These are phyloP conservation scores for Latrodectus elegans DNA, from an alignment of 2,888 invertebrate genomes.

Conservation along the genomic window DNA sequence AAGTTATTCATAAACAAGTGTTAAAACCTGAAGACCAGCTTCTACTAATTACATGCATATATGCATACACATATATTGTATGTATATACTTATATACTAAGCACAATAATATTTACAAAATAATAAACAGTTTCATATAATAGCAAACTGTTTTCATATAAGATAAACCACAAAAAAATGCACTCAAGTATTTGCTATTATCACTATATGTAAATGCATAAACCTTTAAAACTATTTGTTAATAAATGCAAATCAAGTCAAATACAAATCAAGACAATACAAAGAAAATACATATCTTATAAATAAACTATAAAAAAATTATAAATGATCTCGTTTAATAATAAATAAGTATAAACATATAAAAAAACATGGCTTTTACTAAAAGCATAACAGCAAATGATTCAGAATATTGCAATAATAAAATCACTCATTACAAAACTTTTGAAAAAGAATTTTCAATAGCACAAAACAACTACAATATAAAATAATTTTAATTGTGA, in stretches of 20 bases:
- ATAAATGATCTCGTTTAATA: not conserved
- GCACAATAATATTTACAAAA: conserved; percentile 23
- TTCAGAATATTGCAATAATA: not conserved
- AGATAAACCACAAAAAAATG: not conserved
- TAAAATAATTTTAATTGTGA: too few relatives aligned
- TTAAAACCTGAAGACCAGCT: conserved; percentile 66
- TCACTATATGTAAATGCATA: not conserved
- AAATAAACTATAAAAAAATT: not conserved
- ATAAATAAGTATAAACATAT: conserved; percentile 1
- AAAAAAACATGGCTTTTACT: not conserved
- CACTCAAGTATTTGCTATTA: not conserved
- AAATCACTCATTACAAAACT: too few relatives aligned
- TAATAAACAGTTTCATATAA: not conserved
- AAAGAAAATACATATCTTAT: not conserved
- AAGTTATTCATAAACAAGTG: conserved; percentile 50
- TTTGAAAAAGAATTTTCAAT: too few relatives aligned
- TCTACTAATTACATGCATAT: conserved; percentile 21
- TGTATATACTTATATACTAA: not conserved
- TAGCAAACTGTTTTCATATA: not conserved
- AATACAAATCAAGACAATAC: not conserved
- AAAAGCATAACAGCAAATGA: not conserved
- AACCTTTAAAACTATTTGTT: not conserved
- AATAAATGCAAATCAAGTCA: not conserved
- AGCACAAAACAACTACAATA: too few relatives aligned
- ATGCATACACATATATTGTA: not conserved